These are phyloP conservation scores for Desmodus rotundus DNA, from an alignment of 2,113 vertebrate genomes.

Conservation along the genomic window DNA sequence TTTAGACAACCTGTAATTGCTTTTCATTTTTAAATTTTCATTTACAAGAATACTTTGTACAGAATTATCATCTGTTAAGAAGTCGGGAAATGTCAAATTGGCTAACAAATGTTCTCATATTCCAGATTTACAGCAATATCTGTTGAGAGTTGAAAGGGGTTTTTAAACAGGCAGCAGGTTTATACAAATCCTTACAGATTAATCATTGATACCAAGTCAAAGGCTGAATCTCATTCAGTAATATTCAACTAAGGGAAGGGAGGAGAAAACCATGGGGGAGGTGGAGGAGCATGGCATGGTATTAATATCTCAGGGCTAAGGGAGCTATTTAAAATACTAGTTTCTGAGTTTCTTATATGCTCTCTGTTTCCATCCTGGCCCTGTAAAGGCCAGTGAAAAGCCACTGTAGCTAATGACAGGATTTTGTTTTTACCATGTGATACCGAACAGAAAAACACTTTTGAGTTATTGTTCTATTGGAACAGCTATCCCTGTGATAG, in stretches of 20 bases:
- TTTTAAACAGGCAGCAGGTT: slow-evolving; percentile 34
- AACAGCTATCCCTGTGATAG: background rate
- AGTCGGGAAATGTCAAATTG: slow-evolving; percentile 16
- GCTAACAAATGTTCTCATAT: slow-evolving; percentile 41
- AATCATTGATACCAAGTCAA: slow-evolving; percentile 23
- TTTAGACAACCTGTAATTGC: background rate
- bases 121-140: slow-evolving; percentile 6
- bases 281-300: background rate
- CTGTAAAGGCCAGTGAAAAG: background rate
- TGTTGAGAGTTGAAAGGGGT: background rate
- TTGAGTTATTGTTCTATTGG: background rate
- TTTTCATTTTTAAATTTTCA: slow-evolving; percentile 14
- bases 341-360: background rate
- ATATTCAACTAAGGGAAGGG: background rate
- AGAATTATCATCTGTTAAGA: background rate
- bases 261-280: background rate
- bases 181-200: slow-evolving; percentile 40
- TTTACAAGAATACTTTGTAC: slow-evolving; percentile 27
- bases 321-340: background rate
- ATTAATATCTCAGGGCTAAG: background rate
- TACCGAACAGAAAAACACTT: background rate
- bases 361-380: background rate
- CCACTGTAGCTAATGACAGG: background rate
- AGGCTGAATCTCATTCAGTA: background rate
- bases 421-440: background rate